Conservation (phyloP, 2,113 vertebrate genomes). For the Progne subis region DNA sequence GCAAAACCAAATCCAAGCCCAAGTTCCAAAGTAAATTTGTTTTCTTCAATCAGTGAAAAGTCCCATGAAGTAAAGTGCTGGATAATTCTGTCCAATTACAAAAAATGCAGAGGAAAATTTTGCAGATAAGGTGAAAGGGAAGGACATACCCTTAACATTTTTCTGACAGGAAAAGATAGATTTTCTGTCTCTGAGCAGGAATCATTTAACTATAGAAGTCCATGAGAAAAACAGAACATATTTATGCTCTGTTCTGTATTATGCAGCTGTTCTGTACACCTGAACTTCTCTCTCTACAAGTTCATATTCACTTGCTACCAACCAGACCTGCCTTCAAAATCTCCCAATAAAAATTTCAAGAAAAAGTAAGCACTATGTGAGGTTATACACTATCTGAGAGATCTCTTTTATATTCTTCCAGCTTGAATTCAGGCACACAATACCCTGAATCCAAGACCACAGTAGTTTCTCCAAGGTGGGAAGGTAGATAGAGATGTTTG, state of each 20-base stretch:
- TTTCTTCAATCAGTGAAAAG: not conserved
- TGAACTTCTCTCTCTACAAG: not conserved
- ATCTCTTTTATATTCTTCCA: not conserved
- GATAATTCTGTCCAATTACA: not conserved
- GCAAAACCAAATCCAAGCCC: not conserved
- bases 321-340: not conserved
- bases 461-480: not conserved
- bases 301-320: not conserved
- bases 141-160: not conserved
- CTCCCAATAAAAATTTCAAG: not conserved
- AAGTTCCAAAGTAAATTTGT: not conserved
- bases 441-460: not conserved
- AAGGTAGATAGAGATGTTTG: not conserved
- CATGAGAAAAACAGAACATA: not conserved
- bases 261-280: not conserved
- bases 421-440: not conserved
- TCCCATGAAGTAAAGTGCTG: not conserved
- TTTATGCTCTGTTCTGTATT: too few relatives aligned
- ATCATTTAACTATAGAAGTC: not conserved
- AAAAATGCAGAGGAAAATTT: not conserved
- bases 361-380: not conserved
- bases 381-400: not conserved
- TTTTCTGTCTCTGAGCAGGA: not conserved
- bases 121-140: not conserved
- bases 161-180: not conserved